Conservation (phyloP, 2,888 invertebrate species). For the Chrysina gloriosa region DNA sequence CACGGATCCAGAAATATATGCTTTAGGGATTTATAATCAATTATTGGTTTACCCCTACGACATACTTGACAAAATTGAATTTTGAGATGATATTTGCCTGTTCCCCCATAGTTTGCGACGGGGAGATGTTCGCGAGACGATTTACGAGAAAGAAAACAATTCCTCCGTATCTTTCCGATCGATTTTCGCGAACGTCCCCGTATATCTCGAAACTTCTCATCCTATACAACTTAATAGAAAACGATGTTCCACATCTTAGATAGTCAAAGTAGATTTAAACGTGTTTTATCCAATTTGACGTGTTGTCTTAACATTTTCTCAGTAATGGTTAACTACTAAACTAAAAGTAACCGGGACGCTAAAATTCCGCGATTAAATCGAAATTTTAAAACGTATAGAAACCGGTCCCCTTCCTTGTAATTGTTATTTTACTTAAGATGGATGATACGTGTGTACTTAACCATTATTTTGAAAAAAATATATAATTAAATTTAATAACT, state of each 20-base stretch:
- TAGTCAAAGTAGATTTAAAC: not conserved
- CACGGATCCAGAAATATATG: too few species aligned
- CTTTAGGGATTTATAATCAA: too few species aligned
- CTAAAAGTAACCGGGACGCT: not conserved
- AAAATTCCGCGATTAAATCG: not conserved
- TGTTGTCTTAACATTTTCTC: constrained; percentile 11
- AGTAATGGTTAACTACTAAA: constrained; percentile 37
- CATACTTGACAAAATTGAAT: too few species aligned
- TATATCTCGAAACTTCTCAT: too few species aligned
- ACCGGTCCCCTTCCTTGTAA: too few species aligned
- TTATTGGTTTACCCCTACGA: too few species aligned
- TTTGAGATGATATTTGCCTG: too few species aligned
- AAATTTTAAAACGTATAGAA: not conserved
- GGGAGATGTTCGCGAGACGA: too few species aligned
- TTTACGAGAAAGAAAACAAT: too few species aligned
- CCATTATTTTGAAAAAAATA: constrained; percentile 32
- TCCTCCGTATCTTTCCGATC: too few species aligned
- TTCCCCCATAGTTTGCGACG: too few species aligned
- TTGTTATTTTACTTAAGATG: not conserved
- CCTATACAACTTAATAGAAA: constrained; percentile 2
- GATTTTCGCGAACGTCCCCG: too few species aligned
- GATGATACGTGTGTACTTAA: constrained; percentile 15
- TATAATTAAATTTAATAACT: constrained; percentile 3
- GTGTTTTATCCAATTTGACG: not conserved
- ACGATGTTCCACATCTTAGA: not conserved